Evolutionary conservation across 2,888 invertebrate genomes (phyloP), one percentile per base, ranked within the genome.

Genomic region (Eurois occulta): DNA sequence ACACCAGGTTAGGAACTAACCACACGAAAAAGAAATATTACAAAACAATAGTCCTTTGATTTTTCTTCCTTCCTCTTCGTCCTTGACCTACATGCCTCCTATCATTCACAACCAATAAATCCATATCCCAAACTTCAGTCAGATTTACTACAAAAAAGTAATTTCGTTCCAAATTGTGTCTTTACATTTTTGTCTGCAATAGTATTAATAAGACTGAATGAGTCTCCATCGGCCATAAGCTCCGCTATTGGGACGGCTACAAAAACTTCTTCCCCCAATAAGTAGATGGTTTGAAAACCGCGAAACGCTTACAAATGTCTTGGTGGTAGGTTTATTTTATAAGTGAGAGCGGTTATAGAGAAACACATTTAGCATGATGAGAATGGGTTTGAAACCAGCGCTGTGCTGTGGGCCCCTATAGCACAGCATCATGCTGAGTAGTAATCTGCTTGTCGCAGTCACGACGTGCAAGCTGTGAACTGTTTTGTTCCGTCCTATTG

Each of bases 221-320:
- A 81, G 68, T 67, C 65, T 75, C 81, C 85, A 81, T 88, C 87
- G 87, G 80, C 79, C 82, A 76, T 87, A 87, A 88, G 85, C 87
- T 82, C 38, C 58, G 83, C 80, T 89, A 87, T 89, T 86, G 85
- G 83, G 69, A 70, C 80, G 58, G 65, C 84, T 81, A 86, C 85
- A 90, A 90, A 90, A 90, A 91, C 86, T 85, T 83, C 81, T 77
- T 85, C 84, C 78, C 81, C 74, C 88, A 85, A 89, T 90, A 91
- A 90, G 90, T 91, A 89, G 87, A 86, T 77, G 83, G 86, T 84
- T 86, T 87, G 74, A 82, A 86, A 90, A 86, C 89, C 89, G 81
- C 86, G 82, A 87, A 81, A 84, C 83, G 89, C 75, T 87, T 83
- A 82, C 87, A 81, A 88, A 88, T 86, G 84, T 87, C 79, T 84